phyloP scores from a whole-genome alignment of 2,113 vertebrate genomes.

The Neolamprologus brichardi region DNA sequence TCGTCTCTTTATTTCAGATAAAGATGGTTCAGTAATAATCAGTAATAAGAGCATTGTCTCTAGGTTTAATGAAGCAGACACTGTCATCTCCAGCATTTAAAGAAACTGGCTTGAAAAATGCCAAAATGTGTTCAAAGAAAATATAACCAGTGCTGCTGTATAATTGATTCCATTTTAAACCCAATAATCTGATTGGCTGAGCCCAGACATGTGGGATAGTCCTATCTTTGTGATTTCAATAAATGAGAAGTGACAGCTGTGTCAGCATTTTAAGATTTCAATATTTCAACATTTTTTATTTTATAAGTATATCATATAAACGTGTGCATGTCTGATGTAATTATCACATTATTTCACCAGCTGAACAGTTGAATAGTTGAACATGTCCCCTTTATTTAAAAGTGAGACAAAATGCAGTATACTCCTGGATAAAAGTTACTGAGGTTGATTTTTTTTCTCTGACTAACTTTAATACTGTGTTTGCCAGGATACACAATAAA shows the following conservation, averaged over 20 bases:
- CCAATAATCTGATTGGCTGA: not conserved
- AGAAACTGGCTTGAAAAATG: not conserved
- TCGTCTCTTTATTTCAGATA: not conserved
- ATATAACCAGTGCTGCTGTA: not conserved
- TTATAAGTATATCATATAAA: not conserved
- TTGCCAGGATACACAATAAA: accelerated
- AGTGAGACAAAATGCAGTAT: not conserved
- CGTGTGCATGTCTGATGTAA: not conserved
- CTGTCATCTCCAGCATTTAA: not conserved
- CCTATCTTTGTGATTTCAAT: not conserved
- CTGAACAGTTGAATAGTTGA: not conserved
- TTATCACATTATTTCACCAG: not conserved
- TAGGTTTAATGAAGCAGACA: not conserved
- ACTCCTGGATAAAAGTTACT: not conserved
- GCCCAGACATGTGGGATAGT: not conserved
- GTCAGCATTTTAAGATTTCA: not conserved
- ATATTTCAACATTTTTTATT: not conserved
- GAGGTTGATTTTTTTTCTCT: not conserved
- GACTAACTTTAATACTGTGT: not conserved
- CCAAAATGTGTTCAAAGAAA: not conserved
- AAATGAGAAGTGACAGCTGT: accelerated
- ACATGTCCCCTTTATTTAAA: not conserved
- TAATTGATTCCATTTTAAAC: not conserved
- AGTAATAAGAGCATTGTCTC: not conserved
- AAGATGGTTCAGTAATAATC: not conserved